Conservation (phyloP, 92 coral and sea anemone genomes). For the Meandrina meandrites region DNA sequence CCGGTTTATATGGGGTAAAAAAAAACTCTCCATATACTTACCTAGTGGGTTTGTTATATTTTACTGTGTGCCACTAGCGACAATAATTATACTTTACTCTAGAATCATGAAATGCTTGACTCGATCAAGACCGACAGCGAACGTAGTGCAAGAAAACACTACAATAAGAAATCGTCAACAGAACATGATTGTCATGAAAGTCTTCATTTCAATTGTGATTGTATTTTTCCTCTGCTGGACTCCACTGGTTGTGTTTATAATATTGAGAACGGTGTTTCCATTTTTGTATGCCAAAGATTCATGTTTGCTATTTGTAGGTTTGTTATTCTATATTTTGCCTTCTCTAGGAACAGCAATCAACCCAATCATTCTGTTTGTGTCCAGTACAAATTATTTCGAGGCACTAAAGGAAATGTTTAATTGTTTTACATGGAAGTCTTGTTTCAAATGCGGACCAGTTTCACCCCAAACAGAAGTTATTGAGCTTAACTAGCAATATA, state of each 20-base stretch:
- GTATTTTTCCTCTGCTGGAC: constrained; percentile 19
- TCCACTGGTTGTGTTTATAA: background rate
- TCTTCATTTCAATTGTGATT: constrained; percentile 2
- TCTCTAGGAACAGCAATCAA: background rate
- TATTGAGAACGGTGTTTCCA: background rate
- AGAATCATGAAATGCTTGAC: constrained; percentile 1
- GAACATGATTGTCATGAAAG: background rate
- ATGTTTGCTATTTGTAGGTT: background rate
- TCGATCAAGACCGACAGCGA: background rate
- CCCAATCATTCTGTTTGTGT: constrained; percentile 7
- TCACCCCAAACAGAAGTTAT: background rate
- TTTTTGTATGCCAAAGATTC: background rate
- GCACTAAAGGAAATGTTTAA: background rate
- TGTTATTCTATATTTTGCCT: background rate
- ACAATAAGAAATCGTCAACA: background rate
- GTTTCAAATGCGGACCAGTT: background rate
- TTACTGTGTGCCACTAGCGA: background rate
- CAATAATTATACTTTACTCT: background rate
- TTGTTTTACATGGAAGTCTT: background rate
- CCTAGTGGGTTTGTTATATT: background rate
- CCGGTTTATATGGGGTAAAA: background rate
- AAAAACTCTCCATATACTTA: background rate
- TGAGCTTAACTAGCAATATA: background rate
- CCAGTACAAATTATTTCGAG: background rate
- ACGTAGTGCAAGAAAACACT: background rate